Percentiles rank a stretch among this genome's conserved stretches.
Conservation (phyloP, 2,797 vertebrate genomes). For the Crypturellus tataupa region DNA sequence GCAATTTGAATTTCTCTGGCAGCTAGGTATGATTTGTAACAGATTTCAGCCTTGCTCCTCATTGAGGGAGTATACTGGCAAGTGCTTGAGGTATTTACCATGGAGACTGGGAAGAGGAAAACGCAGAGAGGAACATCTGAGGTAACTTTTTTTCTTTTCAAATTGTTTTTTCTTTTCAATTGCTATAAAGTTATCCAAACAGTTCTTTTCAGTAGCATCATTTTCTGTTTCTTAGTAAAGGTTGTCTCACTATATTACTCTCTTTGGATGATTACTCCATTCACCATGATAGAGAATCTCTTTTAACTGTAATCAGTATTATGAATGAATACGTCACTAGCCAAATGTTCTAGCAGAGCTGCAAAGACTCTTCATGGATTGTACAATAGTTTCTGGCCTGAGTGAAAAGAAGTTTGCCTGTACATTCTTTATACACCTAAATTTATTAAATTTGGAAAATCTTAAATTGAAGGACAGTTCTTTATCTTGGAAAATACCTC, state of each 20-base stretch:
- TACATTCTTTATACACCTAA: background rate
- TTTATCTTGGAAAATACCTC: background rate
- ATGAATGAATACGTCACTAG: background rate
- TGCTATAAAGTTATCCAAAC: background rate
- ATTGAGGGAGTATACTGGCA: constrained; percentile 70
- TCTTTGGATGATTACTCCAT: background rate
- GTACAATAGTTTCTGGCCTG: background rate
- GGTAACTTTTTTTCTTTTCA: background rate
- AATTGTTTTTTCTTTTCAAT: background rate
- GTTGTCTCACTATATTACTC: background rate
- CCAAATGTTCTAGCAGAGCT: background rate
- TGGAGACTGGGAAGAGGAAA: constrained; percentile 54
- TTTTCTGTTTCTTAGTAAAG: constrained; percentile 17
- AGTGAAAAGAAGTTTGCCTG: background rate
- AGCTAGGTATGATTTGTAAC: constrained; percentile 82
- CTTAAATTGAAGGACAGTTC: background rate
- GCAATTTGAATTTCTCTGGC: constrained; percentile 80
- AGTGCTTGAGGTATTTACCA: constrained; percentile 69
- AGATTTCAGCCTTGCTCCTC: constrained; percentile 77
- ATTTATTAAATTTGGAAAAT: background rate
- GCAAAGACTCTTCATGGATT: background rate
- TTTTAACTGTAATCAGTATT: background rate
- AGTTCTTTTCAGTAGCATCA: background rate
- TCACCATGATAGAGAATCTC: background rate
- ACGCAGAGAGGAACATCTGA: constrained; percentile 23